Evolutionary conservation across 2,888 invertebrate genomes (phyloP).

Genomic region (Athrips mouffetella): DNA sequence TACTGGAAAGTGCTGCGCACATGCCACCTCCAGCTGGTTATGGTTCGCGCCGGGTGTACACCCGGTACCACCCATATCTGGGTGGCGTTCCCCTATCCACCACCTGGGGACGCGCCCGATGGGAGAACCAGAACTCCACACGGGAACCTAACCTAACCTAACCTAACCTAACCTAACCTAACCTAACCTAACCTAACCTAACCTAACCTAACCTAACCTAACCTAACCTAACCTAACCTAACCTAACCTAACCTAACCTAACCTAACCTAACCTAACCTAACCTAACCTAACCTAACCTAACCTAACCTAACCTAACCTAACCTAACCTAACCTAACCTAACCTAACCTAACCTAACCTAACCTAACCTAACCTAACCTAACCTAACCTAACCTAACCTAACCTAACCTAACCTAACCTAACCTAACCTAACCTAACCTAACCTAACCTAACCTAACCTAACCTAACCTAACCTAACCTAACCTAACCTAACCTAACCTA

Average conservation of each 20-base stretch:
- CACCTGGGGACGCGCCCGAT: too few species aligned
- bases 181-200: conserved; percentile 17
- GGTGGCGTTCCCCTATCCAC: too few species aligned
- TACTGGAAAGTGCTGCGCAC: too few species aligned
- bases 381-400: conserved; percentile 16
- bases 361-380: conserved; percentile 16
- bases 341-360: conserved; percentile 16
- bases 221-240: conserved; percentile 19
- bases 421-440: conserved; percentile 14
- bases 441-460: conserved; percentile 9
- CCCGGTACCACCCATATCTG: too few species aligned
- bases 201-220: conserved; percentile 18
- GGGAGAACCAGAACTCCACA: too few species aligned
- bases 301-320: conserved; percentile 18
- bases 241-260: conserved; percentile 18
- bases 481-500: conserved; percentile 18
- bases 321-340: conserved; percentile 16
- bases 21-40: too few species aligned
- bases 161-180: conserved; percentile 15
- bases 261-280: conserved; percentile 16
- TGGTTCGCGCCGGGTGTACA: too few species aligned
- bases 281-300: conserved; percentile 18
- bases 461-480: conserved; percentile 12
- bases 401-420: conserved; percentile 16
- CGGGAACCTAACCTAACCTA: too few species aligned